A percentile compares a stretch with the other conserved stretches of the same genome.
Conservation (phyloP, 2,797 vertebrate species). For the Falco cherrug region DNA sequence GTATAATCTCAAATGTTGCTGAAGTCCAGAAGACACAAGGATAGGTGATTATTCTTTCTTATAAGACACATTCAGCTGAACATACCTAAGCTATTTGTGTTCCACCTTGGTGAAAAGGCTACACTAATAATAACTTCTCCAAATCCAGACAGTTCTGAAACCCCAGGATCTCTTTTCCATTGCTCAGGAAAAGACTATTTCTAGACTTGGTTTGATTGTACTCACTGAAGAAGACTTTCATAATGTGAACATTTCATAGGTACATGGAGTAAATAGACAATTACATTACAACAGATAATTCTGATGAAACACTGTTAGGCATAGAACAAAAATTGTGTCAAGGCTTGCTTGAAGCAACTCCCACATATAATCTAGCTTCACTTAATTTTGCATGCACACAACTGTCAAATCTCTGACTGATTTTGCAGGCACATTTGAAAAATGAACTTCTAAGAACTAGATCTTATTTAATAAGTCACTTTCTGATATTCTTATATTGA, state of each 20-base stretch:
- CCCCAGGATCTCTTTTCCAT: rapidly evolving
- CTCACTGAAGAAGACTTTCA: neutral
- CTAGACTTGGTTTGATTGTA: neutral
- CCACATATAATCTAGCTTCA: neutral
- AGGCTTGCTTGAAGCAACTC: neutral
- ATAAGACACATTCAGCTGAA: neutral
- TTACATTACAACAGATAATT: neutral
- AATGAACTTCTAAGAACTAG: neutral
- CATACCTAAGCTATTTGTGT: neutral
- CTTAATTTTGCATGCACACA: neutral
- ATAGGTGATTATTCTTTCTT: neutral
- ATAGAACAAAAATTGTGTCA: neutral
- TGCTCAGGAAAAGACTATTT: neutral
- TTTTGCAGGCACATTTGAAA: neutral
- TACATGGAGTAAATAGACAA: neutral
- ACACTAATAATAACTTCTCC: neutral
- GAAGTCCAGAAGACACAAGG: neutral
- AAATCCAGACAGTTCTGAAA: neutral
- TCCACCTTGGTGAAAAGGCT: neutral
- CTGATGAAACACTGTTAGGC: neutral
- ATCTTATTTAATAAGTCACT: neutral
- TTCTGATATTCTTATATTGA: neutral
- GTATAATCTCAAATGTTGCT: neutral
- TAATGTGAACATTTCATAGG: neutral
- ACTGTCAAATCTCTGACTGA: neutral